phyloP scores from a whole-genome alignment of 2,888 invertebrate genomes.

The Microctonus aethiopoides region DNA sequence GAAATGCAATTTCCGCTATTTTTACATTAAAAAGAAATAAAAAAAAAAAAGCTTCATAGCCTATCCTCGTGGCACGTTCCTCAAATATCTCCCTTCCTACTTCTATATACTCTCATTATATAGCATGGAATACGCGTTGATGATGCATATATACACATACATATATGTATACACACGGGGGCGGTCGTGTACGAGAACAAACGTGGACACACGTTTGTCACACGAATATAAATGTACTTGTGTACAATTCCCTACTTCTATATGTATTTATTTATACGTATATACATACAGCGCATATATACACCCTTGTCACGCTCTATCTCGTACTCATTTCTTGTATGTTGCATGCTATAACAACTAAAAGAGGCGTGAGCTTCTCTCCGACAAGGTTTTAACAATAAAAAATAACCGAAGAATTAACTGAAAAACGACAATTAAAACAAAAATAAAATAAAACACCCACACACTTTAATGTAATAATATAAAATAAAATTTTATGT shows the following conservation, averaged over 20 bases:
- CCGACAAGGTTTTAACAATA: not conserved
- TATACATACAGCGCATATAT: not conserved
- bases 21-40: conserved; percentile 56
- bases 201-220: conserved; percentile 9
- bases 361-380: not conserved
- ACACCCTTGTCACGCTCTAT: conserved; percentile 11
- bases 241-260: not conserved
- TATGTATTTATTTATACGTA: not conserved
- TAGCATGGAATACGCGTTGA: not conserved
- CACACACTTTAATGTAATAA: not conserved
- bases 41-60: conserved; percentile 58
- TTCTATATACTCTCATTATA: conserved; percentile 19
- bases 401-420: conserved; percentile 8
- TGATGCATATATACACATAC: not conserved
- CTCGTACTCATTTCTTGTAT: conserved; percentile 13
- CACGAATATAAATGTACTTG: not conserved
- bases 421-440: not conserved
- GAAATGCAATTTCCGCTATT: conserved; percentile 67
- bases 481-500: not conserved
- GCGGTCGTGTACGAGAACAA: not conserved
- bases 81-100: conserved; percentile 54
- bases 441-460: conserved; percentile 4
- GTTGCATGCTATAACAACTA: conserved; percentile 3
- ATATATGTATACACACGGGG: not conserved
- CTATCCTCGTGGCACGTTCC: conserved; percentile 63